Evolutionary conservation across 2,888 invertebrate species (phyloP).

Genomic region (Xestia sexstrigata): DNA sequence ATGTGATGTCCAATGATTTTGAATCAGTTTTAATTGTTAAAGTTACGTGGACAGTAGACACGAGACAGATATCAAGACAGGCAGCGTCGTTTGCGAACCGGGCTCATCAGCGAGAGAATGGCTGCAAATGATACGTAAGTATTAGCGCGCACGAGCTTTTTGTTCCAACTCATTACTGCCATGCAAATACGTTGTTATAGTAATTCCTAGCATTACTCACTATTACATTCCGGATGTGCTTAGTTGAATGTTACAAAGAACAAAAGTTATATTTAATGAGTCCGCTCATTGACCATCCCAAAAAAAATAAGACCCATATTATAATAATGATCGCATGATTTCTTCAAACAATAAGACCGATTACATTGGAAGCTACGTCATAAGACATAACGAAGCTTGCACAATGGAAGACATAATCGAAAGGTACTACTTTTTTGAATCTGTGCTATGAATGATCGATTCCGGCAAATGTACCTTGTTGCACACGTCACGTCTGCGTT

Average conservation of each 20-base stretch:
- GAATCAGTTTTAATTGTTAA: constrained; percentile 4
- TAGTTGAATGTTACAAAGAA: constrained; percentile 32
- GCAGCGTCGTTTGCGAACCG: not conserved
- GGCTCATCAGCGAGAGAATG: constrained; percentile 25
- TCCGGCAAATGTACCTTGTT: constrained; percentile 1
- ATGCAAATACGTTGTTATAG: constrained; percentile 50
- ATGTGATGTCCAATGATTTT: constrained; percentile 5
- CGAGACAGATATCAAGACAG: not conserved
- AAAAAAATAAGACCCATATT: constrained; percentile 25
- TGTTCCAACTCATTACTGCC: constrained; percentile 49
- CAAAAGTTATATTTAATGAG: constrained; percentile 41
- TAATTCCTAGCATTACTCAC: constrained; percentile 39
- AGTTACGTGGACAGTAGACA: not conserved
- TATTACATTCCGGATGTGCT: constrained; percentile 48
- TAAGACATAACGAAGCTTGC: not conserved
- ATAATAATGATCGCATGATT: constrained; percentile 8
- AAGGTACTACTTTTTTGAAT: constrained; percentile 16
- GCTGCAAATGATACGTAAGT: constrained; percentile 43
- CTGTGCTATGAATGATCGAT: constrained; percentile 9
- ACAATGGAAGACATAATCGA: constrained; percentile 1
- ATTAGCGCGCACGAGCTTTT: constrained; percentile 34
- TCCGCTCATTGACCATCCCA: constrained; percentile 18
- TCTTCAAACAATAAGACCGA: constrained; percentile 21
- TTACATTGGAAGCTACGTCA: constrained; percentile 10
- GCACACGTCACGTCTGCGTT: constrained; percentile 25